Evolutionary conservation across 1,140 invertebrate species (phyloP).

Genomic region (Tetramorium parvispinum): DNA sequence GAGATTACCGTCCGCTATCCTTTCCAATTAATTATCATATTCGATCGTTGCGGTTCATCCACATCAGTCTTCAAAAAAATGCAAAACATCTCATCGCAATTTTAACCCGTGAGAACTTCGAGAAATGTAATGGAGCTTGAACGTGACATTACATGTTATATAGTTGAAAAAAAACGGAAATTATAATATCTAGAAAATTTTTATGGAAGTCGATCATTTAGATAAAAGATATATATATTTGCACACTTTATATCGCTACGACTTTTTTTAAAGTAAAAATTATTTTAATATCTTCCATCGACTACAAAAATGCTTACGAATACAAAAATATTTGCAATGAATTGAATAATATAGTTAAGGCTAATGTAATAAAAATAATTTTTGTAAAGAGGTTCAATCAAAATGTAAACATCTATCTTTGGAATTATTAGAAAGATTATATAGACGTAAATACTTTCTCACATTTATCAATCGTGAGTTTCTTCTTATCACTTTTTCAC

Average conservation of each 20-base stretch:
- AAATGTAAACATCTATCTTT: neutral
- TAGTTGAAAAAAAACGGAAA: neutral
- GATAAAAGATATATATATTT: neutral
- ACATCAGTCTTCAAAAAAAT: slow-evolving; percentile 51
- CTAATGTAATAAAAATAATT: neutral
- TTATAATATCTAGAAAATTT: neutral
- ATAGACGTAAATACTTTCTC: neutral
- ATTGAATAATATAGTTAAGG: neutral
- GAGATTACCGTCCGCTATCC: slow-evolving; percentile 1
- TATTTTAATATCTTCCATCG: neutral
- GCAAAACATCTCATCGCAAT: neutral
- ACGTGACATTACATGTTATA: neutral
- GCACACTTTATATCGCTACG: neutral
- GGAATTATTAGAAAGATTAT: too few species aligned
- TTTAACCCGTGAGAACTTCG: neutral
- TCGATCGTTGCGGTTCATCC: slow-evolving; percentile 35
- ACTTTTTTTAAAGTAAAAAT: neutral
- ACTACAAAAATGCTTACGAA: neutral
- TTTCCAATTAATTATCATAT: slow-evolving; percentile 72
- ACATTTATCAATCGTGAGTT: neutral
- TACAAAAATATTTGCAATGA: neutral
- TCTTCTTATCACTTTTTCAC: neutral
- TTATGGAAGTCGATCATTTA: neutral
- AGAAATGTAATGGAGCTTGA: neutral
- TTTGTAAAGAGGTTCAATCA: neutral